Evolutionary conservation across 2,888 invertebrate genomes (phyloP).

Genomic region (Zaprionus obscuricornis): DNA sequence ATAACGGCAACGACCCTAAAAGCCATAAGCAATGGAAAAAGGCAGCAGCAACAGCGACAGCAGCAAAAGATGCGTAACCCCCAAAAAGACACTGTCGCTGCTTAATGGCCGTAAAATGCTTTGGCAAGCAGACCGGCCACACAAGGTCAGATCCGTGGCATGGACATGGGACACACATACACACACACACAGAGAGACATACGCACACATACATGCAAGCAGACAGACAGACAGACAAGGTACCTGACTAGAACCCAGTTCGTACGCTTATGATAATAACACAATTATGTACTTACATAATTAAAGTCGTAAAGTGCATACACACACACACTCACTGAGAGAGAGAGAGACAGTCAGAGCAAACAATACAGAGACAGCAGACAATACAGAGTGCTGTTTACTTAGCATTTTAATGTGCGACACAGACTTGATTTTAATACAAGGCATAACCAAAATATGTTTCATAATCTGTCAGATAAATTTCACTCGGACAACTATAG

Average conservation of each 20-base stretch:
- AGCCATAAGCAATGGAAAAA: slow-evolving; percentile 37
- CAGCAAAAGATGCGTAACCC: too few relatives aligned
- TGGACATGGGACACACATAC: slow-evolving; percentile 35
- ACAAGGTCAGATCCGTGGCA: slow-evolving; percentile 58
- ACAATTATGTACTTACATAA: slow-evolving; percentile 76
- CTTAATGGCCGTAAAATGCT: slow-evolving; percentile 75
- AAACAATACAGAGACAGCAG: not conserved
- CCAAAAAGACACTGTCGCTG: slow-evolving; percentile 52
- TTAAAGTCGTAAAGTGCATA: slow-evolving; percentile 72
- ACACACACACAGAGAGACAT: not conserved
- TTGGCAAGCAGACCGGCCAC: slow-evolving; percentile 56
- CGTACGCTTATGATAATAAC: slow-evolving; percentile 72
- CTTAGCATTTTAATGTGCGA: slow-evolving; percentile 12
- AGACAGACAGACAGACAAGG: not conserved
- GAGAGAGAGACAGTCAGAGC: too few relatives aligned
- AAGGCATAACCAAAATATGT: not conserved
- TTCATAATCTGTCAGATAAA: not conserved
- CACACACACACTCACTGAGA: slow-evolving; percentile 12
- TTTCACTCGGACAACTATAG: not conserved
- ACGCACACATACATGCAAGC: not conserved
- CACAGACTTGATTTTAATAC: slow-evolving; percentile 20
- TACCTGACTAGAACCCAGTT: slow-evolving; percentile 27
- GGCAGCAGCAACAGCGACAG: too few relatives aligned
- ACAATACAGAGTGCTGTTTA: slow-evolving; percentile 15
- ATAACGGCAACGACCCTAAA: slow-evolving; percentile 33